Percentiles rank a stretch among this genome's conserved stretches.
Conservation (phyloP, 2,888 invertebrate genomes). For the Papilio elwesi region DNA sequence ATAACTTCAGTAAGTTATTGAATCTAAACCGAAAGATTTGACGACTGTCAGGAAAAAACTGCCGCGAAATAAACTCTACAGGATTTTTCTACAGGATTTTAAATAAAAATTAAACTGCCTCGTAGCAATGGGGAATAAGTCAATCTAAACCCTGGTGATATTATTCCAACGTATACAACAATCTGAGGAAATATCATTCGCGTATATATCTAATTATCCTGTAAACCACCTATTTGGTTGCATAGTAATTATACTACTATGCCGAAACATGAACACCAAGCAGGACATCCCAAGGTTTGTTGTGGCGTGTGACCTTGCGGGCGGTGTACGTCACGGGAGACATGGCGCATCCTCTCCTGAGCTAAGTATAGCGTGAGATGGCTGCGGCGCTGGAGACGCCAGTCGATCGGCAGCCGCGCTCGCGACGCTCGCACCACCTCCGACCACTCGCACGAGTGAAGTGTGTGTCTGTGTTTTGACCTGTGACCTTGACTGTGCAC, state of each 20-base stretch:
- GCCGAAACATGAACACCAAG: slow-evolving; percentile 13
- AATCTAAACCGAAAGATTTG: too few species aligned
- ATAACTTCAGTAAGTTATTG: too few species aligned
- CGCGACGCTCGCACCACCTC: slow-evolving; percentile 79
- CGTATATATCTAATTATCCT: too few species aligned
- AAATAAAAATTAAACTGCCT: too few species aligned
- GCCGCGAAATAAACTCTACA: too few species aligned
- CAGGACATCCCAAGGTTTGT: slow-evolving; percentile 63
- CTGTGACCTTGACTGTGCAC: slow-evolving; percentile 55
- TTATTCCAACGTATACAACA: too few species aligned
- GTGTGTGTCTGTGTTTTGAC: slow-evolving; percentile 79
- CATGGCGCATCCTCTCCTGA: slow-evolving; percentile 63
- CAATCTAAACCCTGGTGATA: too few species aligned
- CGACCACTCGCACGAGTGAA: slow-evolving; percentile 78
- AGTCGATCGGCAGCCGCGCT: slow-evolving; percentile 82
- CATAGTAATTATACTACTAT: not conserved
- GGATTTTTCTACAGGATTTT: too few species aligned
- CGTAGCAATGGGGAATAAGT: too few species aligned
- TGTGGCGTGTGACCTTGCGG: slow-evolving; percentile 67
- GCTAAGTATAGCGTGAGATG: slow-evolving; percentile 73
- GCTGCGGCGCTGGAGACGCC: slow-evolving; percentile 57
- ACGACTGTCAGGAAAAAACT: too few species aligned
- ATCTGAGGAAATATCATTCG: too few species aligned
- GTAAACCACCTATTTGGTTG: too few species aligned
- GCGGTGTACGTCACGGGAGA: slow-evolving; percentile 61